Conservation (phyloP, 2,888 invertebrate genomes). For the Sabellastarte sp. region DNA sequence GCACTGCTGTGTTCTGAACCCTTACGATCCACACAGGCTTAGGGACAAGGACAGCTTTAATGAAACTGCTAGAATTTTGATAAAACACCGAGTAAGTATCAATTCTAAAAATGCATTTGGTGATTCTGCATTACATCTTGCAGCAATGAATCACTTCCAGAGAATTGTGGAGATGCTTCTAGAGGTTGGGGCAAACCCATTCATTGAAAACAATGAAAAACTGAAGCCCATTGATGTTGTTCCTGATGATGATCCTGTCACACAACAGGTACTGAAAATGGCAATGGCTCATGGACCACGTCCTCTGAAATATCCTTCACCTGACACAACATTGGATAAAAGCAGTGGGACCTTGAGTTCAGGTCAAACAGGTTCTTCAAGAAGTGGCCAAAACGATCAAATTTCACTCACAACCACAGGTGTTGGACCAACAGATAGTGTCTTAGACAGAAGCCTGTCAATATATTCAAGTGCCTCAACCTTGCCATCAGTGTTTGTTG, state of each 20-base stretch:
- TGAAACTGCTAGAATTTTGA: conserved; percentile 28
- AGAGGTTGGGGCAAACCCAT: conserved; percentile 33
- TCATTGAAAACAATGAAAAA: conserved; percentile 30
- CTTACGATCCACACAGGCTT: conserved; percentile 29
- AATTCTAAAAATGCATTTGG: conserved; percentile 33
- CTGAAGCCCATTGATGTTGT: conserved; percentile 33
- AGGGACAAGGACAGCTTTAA: conserved; percentile 34
- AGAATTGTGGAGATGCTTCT: conserved; percentile 33
- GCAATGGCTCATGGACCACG: conserved; percentile 21
- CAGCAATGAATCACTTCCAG: conserved; percentile 32
- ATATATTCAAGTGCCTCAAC: no score
- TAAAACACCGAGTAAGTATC: conserved; percentile 26
- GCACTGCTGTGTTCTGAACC: conserved; percentile 32
- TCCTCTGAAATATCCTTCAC: no score
- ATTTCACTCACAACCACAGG: no score
- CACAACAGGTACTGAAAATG: conserved; percentile 32
- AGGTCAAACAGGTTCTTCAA: no score
- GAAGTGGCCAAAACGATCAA: no score
- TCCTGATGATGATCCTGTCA: conserved; percentile 30
- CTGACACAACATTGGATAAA: no score
- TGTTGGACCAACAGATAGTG: no score
- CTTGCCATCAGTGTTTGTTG: background rate
- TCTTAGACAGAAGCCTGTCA: no score
- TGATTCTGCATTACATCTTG: conserved; percentile 33
- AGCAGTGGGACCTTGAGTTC: no score